phyloP scores from a whole-genome alignment of 2,113 vertebrate species.

The Cricetomys ansorgei region DNA sequence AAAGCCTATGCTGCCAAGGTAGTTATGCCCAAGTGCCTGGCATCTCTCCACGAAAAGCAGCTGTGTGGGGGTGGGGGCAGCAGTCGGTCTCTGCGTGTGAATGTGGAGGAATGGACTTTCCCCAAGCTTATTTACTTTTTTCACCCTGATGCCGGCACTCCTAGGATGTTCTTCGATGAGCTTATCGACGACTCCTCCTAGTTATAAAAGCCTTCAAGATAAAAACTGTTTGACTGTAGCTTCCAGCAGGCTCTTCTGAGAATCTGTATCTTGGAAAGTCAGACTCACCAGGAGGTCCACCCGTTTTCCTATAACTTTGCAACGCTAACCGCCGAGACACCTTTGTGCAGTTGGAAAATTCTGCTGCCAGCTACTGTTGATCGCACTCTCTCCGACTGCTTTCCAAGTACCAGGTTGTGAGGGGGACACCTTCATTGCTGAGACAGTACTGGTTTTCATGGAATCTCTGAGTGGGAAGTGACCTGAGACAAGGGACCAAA shows the following conservation, averaged over 20 bases:
- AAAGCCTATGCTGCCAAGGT: not conserved
- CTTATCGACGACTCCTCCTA: not conserved
- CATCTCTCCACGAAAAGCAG: not conserved
- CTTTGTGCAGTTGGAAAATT: constrained; percentile 27
- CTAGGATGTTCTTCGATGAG: not conserved
- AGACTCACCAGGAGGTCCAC: not conserved
- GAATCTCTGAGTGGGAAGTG: not conserved
- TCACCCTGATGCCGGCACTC: not conserved
- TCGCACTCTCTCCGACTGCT: constrained; percentile 47
- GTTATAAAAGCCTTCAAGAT: not conserved
- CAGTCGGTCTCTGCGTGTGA: not conserved
- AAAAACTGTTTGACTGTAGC: not conserved
- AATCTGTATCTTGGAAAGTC: not conserved
- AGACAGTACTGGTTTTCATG: constrained; percentile 28
- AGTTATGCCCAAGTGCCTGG: not conserved
- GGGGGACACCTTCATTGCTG: constrained; percentile 60
- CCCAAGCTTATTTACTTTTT: not conserved
- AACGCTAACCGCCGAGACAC: constrained; percentile 17
- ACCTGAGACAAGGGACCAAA: not conserved
- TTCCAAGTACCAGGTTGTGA: constrained; percentile 55
- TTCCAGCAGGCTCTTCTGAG: not conserved
- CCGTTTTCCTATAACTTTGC: not conserved
- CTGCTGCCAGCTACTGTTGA: constrained; percentile 69
- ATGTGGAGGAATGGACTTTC: not conserved
- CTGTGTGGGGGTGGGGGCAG: not conserved